A percentile compares a stretch with the other conserved stretches of the same genome.
Evolutionary conservation across 2,888 invertebrate genomes (phyloP).

Genomic region (Drosophila mayaguana): DNA sequence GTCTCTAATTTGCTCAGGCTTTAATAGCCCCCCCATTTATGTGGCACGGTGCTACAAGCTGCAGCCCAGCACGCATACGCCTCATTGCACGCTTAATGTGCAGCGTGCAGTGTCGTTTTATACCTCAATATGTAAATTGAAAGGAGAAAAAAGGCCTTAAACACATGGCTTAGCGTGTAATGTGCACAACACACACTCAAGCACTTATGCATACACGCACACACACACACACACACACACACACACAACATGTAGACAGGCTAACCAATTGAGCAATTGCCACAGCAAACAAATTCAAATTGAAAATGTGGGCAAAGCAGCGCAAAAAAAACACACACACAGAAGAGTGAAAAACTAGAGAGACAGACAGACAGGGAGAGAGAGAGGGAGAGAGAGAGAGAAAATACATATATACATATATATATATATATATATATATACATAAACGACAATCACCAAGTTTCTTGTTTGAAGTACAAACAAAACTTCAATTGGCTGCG

Average conservation of each 20-base stretch:
- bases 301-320: conserved; percentile 79
- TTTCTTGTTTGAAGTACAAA: conserved; percentile 66
- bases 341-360: conserved; percentile 19
- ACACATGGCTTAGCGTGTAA: conserved; percentile 77
- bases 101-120: conserved; percentile 48
- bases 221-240: conserved; percentile 14
- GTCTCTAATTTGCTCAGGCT: conserved; percentile 26
- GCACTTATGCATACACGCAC: conserved; percentile 24
- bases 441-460: conserved; percentile 58
- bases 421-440: too few species aligned
- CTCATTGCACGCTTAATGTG: conserved; percentile 54
- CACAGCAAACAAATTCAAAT: conserved; percentile 81
- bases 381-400: too few species aligned
- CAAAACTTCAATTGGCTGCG: conserved; percentile 75
- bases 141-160: conserved; percentile 64
- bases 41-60: conserved; percentile 31
- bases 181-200: conserved; percentile 56
- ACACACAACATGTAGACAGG: conserved; percentile 46
- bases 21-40: conserved; percentile 24
- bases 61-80: conserved; percentile 64
- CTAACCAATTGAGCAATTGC: conserved; percentile 80
- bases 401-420: too few species aligned
- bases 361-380: conserved; percentile 7
- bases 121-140: conserved; percentile 37
- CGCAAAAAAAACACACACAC: conserved; percentile 37